Evolutionary conservation across 2,888 invertebrate species (phyloP), one percentile per base, ranked within the genome.

Genomic region (Onthophagus sagittarius): DNA sequence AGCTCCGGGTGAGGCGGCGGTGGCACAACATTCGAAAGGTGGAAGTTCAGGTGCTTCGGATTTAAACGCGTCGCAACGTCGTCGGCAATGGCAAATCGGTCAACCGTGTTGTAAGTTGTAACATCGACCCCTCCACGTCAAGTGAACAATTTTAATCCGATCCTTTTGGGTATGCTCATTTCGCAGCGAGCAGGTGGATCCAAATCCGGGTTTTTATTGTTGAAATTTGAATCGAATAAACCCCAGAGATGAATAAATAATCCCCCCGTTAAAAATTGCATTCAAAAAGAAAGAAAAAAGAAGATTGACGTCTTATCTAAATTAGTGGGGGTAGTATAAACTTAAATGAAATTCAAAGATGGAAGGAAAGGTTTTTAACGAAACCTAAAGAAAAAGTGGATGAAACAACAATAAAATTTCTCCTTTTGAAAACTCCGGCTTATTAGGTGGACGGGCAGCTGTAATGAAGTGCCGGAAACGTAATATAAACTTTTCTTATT

Each of bases 401-500:
- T 70, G 72, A 71, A 76, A 74, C 77, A 74, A 75, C 72, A 77
- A 77, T 77, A 76, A 76, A 77, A 77, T 74, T 71, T 71, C 71
- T 70, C 70, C 74, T 76, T 76, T 72, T 74, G 64, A 75, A 77
- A 76, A 75, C 71, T 72, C 62, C 73, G 76, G 72, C 73, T 73
- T 75, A 76, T 76, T 77, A 74, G 74, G 71, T 74, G 76, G 74
- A 72, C 73, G 73, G 63, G 82, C 81, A 81, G 80, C 79, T 79
- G 81, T 83, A 83, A 84, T 83, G 83, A 84, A 83, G 82, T 82
- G 82, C 79, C 79, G 78, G 79, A 78, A 80, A 64, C 53, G 81
- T 79, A 82, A 81, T 84, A 83, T 83, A 84, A 84, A 84, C 83
- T 84, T 84, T 84, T 82, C 84, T 84, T 84, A 84, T 84, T 84